These are phyloP conservation scores for Coleophora flavipennella DNA, from an alignment of 2,888 invertebrate genomes.

Conservation along the genomic window DNA sequence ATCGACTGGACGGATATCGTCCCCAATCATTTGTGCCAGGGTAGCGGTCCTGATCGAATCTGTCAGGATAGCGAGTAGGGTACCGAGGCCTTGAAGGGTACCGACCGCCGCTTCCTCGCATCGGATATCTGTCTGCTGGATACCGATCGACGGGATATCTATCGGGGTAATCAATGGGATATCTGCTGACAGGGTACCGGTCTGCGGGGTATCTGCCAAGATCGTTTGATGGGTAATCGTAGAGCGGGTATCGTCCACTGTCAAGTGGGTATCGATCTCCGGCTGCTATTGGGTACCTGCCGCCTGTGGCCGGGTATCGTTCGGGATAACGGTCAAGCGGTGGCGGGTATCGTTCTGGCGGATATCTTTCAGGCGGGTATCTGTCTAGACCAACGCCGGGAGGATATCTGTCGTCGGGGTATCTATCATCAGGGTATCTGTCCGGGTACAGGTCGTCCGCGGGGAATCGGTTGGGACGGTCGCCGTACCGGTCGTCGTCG, in stretches of 20 bases:
- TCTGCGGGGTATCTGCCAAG: constrained; percentile 49
- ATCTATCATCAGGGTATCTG: constrained; percentile 43
- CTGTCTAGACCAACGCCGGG: constrained; percentile 46
- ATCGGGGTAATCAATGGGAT: constrained; percentile 52
- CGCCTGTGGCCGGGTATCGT: constrained; percentile 44
- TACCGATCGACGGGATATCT: constrained; percentile 43
- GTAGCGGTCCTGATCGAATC: constrained; percentile 62
- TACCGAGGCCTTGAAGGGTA: constrained; percentile 46
- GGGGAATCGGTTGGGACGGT: constrained; percentile 65
- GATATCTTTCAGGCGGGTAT: constrained; percentile 49
- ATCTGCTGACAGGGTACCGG: constrained; percentile 53
- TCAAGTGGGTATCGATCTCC: constrained; percentile 52
- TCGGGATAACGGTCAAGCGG: constrained; percentile 67
- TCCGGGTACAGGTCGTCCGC: constrained; percentile 65
- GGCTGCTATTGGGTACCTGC: constrained; percentile 44
- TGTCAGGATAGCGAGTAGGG: constrained; percentile 59
- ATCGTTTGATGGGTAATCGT: constrained; percentile 40
- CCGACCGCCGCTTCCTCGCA: constrained; percentile 35
- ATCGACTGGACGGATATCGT: constrained; percentile 59
- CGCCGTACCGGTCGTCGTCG: constrained; percentile 62
- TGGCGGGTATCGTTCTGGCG: constrained; percentile 55
- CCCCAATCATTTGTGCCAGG: constrained; percentile 47
- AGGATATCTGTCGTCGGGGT: constrained; percentile 65
- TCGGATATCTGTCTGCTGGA: constrained; percentile 49
- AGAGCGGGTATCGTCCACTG: constrained; percentile 45